Evolutionary conservation across 2,797 vertebrate genomes (phyloP).

Genomic region (Anguilla megastoma): DNA sequence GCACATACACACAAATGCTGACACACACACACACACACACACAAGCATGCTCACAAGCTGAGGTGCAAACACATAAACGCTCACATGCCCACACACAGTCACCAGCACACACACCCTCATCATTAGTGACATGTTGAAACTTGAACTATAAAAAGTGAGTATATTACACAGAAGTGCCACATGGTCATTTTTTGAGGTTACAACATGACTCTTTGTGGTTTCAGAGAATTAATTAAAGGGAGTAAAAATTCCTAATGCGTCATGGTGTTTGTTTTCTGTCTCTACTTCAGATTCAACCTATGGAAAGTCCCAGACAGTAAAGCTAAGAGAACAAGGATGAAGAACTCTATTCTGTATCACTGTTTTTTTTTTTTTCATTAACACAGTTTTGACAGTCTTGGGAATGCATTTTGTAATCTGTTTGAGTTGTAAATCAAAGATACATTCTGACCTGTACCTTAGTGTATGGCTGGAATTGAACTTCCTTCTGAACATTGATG

Average conservation of each 20-base stretch:
- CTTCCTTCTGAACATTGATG: neutral
- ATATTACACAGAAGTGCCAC: neutral
- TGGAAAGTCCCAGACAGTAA: neutral
- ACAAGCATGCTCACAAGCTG: neutral
- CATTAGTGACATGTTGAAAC: neutral
- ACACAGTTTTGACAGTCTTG: neutral
- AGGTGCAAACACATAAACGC: neutral
- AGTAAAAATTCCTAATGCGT: neutral
- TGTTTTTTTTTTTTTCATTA: neutral
- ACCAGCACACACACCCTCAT: neutral
- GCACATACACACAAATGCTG: neutral
- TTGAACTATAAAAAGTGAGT: neutral
- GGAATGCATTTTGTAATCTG: neutral
- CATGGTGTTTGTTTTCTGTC: neutral
- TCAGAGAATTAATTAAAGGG: constrained; percentile 4
- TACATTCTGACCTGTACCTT: neutral
- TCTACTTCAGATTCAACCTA: neutral
- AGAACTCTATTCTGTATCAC: neutral
- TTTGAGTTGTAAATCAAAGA: neutral
- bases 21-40: neutral
- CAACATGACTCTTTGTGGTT: constrained; percentile 12
- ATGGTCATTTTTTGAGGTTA: constrained; percentile 6
- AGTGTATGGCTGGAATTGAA: neutral
- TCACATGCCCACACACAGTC: neutral
- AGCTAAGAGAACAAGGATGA: neutral